Base-by-base conservation (phyloP, 2,888 invertebrate genomes). In the Chrysina gloriosa region DNA sequence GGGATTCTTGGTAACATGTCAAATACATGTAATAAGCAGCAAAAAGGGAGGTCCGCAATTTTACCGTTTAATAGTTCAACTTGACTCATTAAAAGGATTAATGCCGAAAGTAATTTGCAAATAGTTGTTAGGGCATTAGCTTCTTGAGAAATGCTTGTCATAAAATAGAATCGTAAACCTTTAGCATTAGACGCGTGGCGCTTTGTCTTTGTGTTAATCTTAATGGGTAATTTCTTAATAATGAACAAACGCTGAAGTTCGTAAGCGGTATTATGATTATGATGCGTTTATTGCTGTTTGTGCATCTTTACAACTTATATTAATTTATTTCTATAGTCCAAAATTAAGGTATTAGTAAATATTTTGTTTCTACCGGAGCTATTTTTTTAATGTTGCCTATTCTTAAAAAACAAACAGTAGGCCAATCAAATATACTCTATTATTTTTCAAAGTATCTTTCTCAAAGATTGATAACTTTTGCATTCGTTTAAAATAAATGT, bases 41-140 rank as follows among this genome's bases (percentile, higher is more conserved):
- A 29, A 29, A 50, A 50, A 27, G 11, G 11, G n/a, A 29, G 4
- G 14, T 11, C 29, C 27, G 7, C 9, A 52, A 42, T 29, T 52
- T 29, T 29, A 29, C 27, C 9, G 27, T 52, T 52, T 29, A 29
- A 29, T 5, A 52, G 29, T 52, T 27, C 7, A 27, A 29, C 27
- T 11, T 29, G 29, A 14, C 1, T 7, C 19, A 29, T 52, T 29
- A 52, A 52, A 52, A 14, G 14, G 2, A 16, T 29, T 14, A 29
- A 29, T 52, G 29, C 11, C 14, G 50, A 27, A 29, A 4, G 11
- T 9, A 52, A 52, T 29, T 52, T 7, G 29, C 29, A n/a, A 52
- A 14, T 29, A 16, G n/a, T 52, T 27, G 29, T 52, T 3, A 52
- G 50, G 50, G 16, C 50, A n/a, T 52, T 52, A 52, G 29, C 50